Percentiles rank a stretch among this genome's conserved stretches.
Conservation (phyloP, 2,888 invertebrate genomes). For the Agelastica alni region DNA sequence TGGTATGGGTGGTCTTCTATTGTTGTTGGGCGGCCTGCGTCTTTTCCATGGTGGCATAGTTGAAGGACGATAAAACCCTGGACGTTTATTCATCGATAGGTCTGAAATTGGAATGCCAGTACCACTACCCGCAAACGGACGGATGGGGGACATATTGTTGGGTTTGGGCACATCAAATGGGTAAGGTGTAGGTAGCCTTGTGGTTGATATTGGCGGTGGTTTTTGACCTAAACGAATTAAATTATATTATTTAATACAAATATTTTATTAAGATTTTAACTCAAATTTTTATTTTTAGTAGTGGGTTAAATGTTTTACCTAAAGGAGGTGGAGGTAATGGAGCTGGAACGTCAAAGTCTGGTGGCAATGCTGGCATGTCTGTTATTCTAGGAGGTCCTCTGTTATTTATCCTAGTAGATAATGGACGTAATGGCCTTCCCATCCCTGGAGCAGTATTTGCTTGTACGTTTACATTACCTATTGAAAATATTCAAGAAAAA, state of each 20-base stretch:
- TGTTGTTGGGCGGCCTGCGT: slow-evolving; percentile 53
- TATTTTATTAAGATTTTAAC: neutral
- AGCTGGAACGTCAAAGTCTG: slow-evolving; percentile 67
- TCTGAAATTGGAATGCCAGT: slow-evolving; percentile 66
- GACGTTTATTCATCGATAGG: slow-evolving; percentile 66
- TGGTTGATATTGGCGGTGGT: slow-evolving; percentile 59
- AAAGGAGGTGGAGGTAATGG: slow-evolving; percentile 55
- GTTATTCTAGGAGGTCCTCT: slow-evolving; percentile 86
- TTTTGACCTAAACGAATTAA: slow-evolving; percentile 48
- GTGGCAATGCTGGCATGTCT: slow-evolving; percentile 71
- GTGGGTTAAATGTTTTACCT: slow-evolving; percentile 29
- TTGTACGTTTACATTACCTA: slow-evolving; percentile 77
- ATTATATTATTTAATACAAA: neutral
- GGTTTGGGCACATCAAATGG: slow-evolving; percentile 76
- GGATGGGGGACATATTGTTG: slow-evolving; percentile 59
- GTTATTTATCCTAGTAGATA: slow-evolving; percentile 83
- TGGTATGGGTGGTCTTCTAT: slow-evolving; percentile 63
- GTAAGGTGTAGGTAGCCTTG: slow-evolving; percentile 69
- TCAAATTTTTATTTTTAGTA: too few relatives aligned
- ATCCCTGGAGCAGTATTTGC: slow-evolving; percentile 68
- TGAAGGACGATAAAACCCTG: slow-evolving; percentile 57
- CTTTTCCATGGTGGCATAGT: slow-evolving; percentile 68
- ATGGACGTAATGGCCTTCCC: slow-evolving; percentile 68
- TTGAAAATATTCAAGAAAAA: neutral
- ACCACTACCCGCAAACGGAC: slow-evolving; percentile 56